phyloP scores from a whole-genome alignment of 2,113 vertebrate species.

The Syngnathus floridae region DNA sequence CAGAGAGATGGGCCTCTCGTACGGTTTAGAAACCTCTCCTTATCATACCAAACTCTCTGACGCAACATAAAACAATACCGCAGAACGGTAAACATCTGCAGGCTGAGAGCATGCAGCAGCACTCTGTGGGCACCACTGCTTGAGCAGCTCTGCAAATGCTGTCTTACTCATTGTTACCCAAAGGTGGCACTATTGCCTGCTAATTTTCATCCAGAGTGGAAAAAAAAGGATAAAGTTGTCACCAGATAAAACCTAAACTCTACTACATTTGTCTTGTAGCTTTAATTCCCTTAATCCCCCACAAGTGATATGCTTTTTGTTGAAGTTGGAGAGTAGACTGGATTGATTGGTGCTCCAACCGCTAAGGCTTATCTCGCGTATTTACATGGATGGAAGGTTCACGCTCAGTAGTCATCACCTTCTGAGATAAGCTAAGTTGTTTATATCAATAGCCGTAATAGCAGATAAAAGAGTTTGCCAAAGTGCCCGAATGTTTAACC shows the following conservation, averaged over 20 bases:
- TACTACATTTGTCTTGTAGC: conserved; percentile 44
- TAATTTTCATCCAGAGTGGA: conserved; percentile 21
- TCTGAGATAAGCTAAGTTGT: conserved; percentile 52
- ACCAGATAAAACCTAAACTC: conserved; percentile 36
- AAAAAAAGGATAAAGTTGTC: conserved; percentile 21
- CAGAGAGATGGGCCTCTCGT: conserved; percentile 48
- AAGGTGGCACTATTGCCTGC: conserved; percentile 66
- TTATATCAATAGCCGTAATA: conserved; percentile 59
- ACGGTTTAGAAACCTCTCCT: conserved; percentile 25
- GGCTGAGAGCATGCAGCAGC: conserved; percentile 13
- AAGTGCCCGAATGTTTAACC: conserved; percentile 27
- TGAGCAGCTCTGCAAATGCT: conserved; percentile 7
- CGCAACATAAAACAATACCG: conserved; percentile 25
- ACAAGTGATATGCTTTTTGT: conserved; percentile 44
- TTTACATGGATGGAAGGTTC: conserved; percentile 58
- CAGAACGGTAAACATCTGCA: conserved; percentile 19
- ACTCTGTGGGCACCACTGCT: background rate
- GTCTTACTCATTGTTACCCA: conserved; percentile 42
- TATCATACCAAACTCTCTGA: conserved; percentile 10
- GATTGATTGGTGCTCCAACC: conserved; percentile 44
- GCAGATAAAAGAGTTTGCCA: conserved; percentile 32
- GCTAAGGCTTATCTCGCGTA: conserved; percentile 64
- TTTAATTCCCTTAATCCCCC: conserved; percentile 61
- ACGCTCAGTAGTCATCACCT: conserved; percentile 49
- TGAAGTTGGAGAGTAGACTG: conserved; percentile 21